A percentile compares a stretch with the other conserved stretches of the same genome.
These are phyloP conservation scores for Adineta ricciae DNA, from an alignment of 2,888 invertebrate species.

Conservation along the genomic window DNA sequence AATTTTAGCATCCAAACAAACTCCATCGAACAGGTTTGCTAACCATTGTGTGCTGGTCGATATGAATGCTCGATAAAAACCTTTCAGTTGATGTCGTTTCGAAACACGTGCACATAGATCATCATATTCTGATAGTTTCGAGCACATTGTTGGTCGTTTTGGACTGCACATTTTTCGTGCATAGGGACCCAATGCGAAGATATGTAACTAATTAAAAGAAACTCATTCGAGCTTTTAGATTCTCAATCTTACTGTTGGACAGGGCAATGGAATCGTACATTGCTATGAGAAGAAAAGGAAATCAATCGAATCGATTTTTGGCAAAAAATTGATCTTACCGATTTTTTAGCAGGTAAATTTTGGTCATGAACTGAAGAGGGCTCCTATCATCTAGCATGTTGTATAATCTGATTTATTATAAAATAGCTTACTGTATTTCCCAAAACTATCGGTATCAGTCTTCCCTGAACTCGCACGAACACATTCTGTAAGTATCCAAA, in stretches of 20 bases:
- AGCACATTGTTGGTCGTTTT: neutral
- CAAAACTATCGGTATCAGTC: neutral
- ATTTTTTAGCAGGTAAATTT: neutral
- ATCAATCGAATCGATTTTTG: neutral
- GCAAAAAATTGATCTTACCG: neutral
- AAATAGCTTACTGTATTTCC: neutral
- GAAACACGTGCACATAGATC: neutral
- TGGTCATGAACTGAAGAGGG: neutral
- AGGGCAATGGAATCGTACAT: neutral
- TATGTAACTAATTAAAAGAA: neutral
- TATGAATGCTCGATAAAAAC: slow-evolving; percentile 11
- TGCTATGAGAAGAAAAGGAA: neutral
- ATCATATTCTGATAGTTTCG: slow-evolving; percentile 9
- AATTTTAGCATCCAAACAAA: neutral
- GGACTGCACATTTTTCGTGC: neutral
- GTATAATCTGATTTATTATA: neutral
- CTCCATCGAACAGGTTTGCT: neutral
- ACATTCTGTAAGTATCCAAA: neutral
- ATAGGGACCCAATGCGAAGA: neutral
- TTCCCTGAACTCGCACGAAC: neutral
- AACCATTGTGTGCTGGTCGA: slow-evolving; percentile 14
- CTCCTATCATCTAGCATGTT: neutral
- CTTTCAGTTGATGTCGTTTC: neutral
- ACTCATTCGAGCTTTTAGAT: neutral
- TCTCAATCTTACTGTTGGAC: neutral